These are phyloP conservation scores for Apus apus DNA, from an alignment of 2,113 vertebrate species.

Conservation along the genomic window DNA sequence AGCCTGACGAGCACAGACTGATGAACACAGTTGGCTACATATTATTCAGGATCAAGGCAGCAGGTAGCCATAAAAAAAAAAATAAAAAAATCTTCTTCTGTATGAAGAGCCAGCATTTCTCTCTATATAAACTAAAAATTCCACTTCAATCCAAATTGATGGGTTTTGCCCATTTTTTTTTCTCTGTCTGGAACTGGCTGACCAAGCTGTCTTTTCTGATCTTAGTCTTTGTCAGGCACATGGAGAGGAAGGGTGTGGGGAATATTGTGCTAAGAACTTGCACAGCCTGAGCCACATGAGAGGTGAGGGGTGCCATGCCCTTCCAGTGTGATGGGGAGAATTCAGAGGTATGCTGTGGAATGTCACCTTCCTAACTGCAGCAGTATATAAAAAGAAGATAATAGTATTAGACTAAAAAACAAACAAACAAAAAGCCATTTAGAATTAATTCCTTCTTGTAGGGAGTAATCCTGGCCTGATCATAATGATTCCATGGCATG, in stretches of 20 bases:
- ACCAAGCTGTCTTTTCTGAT: neutral
- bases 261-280: neutral
- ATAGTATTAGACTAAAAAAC: neutral
- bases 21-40: constrained; percentile 16
- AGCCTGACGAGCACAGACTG: neutral
- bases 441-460: neutral
- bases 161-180: neutral
- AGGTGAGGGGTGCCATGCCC: accelerated
- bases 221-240: neutral
- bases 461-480: neutral
- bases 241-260: neutral
- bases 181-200: neutral
- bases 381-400: neutral
- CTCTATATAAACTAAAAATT: neutral
- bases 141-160: neutral
- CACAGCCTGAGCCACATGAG: accelerated
- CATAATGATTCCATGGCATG: neutral
- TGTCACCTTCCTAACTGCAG: neutral
- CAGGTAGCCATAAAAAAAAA: neutral
- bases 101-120: neutral
- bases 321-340: neutral
- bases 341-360: neutral
- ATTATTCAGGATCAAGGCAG: constrained; percentile 14
- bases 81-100: neutral
- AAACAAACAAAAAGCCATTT: neutral